Percentiles rank a stretch among this genome's conserved stretches.
phyloP scores from a whole-genome alignment of 2,888 invertebrate genomes.

The Prionchulus punctatus region DNA sequence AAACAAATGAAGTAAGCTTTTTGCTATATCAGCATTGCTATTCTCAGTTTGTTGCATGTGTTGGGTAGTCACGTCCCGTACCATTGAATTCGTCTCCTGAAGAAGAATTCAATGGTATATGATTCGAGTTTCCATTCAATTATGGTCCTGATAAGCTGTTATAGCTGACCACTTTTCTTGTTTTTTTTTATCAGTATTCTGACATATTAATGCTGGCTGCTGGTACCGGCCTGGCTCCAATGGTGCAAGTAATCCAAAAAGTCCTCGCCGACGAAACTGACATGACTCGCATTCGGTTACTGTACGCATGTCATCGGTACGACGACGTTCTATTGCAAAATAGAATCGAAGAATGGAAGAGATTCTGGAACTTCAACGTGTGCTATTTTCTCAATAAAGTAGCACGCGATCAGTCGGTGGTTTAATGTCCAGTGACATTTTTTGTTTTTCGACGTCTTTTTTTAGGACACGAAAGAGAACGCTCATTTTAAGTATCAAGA shows the following conservation, averaged over 20 bases:
- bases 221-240: slow-evolving; percentile 59
- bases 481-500: no score
- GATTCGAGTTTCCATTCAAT: no score
- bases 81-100: no score
- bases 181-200: neutral
- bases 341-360: slow-evolving; percentile 44
- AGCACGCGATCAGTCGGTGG: no score
- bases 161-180: no score
- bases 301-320: slow-evolving; percentile 46
- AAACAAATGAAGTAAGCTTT: slow-evolving; percentile 37
- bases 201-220: slow-evolving; percentile 43
- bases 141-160: no score
- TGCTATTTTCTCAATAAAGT: slow-evolving; percentile 44
- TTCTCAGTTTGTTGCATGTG: no score
- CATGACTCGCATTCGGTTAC: slow-evolving; percentile 46
- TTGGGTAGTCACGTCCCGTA: neutral
- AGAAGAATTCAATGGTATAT: no score
- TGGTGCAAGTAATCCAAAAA: slow-evolving; percentile 46
- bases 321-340: slow-evolving; percentile 47
- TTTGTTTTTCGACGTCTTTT: no score
- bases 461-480: no score
- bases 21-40: slow-evolving; percentile 20
- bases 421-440: no score
- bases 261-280: slow-evolving; percentile 52
- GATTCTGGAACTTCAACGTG: slow-evolving; percentile 59